These are phyloP conservation scores for Arion vulgaris DNA, from an alignment of 1,140 invertebrate species.

Conservation along the genomic window DNA sequence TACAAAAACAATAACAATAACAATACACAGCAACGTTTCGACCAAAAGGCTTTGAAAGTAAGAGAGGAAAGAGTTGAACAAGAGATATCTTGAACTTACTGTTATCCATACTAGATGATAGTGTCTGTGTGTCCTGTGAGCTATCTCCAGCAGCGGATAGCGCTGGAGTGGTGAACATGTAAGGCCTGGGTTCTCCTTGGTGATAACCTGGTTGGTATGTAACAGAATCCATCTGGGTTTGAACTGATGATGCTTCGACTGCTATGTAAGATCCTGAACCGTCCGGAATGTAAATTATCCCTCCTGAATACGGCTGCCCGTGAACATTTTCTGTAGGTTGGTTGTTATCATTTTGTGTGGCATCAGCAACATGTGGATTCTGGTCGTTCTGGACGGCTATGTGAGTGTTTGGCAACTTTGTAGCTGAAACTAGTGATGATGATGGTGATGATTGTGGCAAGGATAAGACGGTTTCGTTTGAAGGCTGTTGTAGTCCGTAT, in stretches of 20 bases:
- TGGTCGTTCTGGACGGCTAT: background rate
- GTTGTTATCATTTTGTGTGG: background rate
- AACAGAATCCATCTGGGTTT: background rate
- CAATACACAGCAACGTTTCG: no score
- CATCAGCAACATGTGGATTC: background rate
- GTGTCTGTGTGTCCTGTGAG: background rate
- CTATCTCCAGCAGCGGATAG: background rate
- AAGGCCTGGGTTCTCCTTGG: background rate
- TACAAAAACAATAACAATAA: no score
- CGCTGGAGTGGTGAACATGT: background rate
- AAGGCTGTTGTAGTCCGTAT: conserved; percentile 17
- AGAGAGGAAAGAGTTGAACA: conserved; percentile 34
- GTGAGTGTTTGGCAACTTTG: background rate
- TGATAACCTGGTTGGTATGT: background rate
- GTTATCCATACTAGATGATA: background rate
- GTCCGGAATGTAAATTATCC: background rate
- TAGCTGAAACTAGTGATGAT: background rate
- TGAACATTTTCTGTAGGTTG: background rate
- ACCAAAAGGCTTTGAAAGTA: conserved; percentile 26
- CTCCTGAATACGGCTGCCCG: background rate
- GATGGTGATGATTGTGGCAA: background rate
- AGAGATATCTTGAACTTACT: conserved; percentile 2
- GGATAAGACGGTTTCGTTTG: background rate
- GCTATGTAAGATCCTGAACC: background rate
- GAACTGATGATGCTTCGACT: background rate